phyloP scores from a whole-genome alignment of 2,888 invertebrate genomes.

The Heteromurus nitidus region DNA sequence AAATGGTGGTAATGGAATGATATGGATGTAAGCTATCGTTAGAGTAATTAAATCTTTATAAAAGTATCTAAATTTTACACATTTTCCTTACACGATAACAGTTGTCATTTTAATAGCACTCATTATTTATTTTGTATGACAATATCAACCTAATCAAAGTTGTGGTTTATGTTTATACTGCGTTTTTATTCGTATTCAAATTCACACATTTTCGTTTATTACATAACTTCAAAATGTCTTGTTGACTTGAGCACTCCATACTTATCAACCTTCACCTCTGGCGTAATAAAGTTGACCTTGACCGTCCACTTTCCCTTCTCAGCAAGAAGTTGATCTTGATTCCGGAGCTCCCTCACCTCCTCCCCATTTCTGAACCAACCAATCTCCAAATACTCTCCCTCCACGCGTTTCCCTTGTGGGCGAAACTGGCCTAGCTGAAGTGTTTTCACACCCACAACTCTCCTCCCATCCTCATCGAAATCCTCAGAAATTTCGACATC shows the following conservation, averaged over 20 bases:
- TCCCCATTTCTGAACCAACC: slow-evolving; percentile 40
- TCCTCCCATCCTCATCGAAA: background rate
- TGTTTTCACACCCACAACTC: slow-evolving; percentile 29
- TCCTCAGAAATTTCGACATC: slow-evolving; percentile 1
- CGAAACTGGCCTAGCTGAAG: slow-evolving; percentile 52
- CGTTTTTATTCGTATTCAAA: too few species aligned
- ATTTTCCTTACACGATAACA: too few species aligned
- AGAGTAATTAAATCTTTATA: too few species aligned
- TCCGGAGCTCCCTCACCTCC: slow-evolving; percentile 16
- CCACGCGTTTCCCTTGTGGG: slow-evolving; percentile 7
- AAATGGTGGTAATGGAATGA: too few species aligned
- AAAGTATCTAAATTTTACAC: too few species aligned
- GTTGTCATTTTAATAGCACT: too few species aligned
- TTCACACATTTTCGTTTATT: background rate
- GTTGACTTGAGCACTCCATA: slow-evolving; percentile 30
- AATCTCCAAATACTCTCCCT: slow-evolving; percentile 53
- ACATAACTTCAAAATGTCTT: slow-evolving; percentile 16
- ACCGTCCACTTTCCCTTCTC: slow-evolving; percentile 58
- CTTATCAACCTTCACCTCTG: slow-evolving; percentile 65
- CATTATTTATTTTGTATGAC: too few species aligned
- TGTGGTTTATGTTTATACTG: too few species aligned
- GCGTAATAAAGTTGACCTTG: slow-evolving; percentile 52
- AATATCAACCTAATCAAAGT: too few species aligned
- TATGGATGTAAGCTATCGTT: too few species aligned
- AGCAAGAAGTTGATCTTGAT: slow-evolving; percentile 7